Base-by-base conservation (phyloP, 2,113 vertebrate genomes). In the Callipepla californica region DNA sequence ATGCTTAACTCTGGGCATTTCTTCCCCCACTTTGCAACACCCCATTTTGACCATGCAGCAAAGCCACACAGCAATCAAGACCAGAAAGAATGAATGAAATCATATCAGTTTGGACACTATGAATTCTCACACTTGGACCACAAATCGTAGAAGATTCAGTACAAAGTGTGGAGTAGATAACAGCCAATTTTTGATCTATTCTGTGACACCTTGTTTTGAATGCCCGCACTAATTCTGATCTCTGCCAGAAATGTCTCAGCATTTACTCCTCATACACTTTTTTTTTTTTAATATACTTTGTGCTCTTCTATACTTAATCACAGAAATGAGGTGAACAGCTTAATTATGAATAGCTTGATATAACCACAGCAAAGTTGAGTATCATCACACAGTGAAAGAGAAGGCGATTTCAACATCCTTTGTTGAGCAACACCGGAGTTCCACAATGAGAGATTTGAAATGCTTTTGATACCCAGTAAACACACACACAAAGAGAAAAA, bases 41-140 rank as follows among this genome's bases (percentile, higher is more conserved):
- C n/a, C 90, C 68, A 50, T 90, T 83, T 44, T 91, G 70, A 82
- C 58, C 72, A 78, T 55, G 74, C 16, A 74, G 63, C 38, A 93
- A 83, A 94, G 86, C 28, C 44, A 59, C 16, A 34, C 38, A 75
- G 77, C 75, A 86, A 77, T 53, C 59, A 93, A 88, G 55, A 70
- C 23, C 40, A 85, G 42, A 85, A 86, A 70, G 28, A 66, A 0
- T 67, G 40, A 36, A 83, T 1, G 0, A 92, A 95, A 78, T 13
- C 17, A 1, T 38, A 55, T 13, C 36, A 73, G 5, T 58, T 69
- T 55, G 51, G 74, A 30, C 62, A 81, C 32, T n/a, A 59, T 28
- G 59, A 87, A 84, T 38, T 36, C 75, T 1, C 63, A 74, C 0
- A 0, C 47, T 25, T 66, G 9, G 61, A 80, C 38, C 34, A 72